Conservation (phyloP, 2,113 vertebrate genomes). For the Manacus vitellinus region DNA sequence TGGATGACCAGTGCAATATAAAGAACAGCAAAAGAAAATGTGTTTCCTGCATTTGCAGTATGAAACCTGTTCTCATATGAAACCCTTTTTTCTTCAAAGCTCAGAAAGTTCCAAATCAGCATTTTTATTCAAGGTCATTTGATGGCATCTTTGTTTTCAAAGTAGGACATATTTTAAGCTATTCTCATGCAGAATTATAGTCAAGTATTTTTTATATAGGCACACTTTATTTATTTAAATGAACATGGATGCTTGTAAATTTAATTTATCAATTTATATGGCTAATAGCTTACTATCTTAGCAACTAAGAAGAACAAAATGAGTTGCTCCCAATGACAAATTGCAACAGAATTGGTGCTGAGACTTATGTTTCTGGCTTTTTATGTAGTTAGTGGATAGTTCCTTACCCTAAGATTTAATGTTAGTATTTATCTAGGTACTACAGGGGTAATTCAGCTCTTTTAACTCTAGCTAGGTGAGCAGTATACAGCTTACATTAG, state of each 20-base stretch:
- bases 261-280: not conserved
- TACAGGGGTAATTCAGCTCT: not conserved
- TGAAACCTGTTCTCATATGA: not conserved
- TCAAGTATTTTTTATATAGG: not conserved
- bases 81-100: not conserved
- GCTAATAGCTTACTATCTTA: not conserved
- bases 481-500: not conserved
- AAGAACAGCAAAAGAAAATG: not conserved
- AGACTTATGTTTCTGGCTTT: not conserved
- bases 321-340: not conserved
- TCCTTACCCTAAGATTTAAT: not conserved
- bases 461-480: not conserved
- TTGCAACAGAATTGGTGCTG: not conserved
- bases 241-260: not conserved
- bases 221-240: not conserved
- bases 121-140: not conserved
- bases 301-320: not conserved
- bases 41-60: not conserved
- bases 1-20: not conserved
- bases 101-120: not conserved
- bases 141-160: not conserved
- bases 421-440: not conserved
- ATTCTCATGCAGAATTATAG: not conserved
- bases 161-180: not conserved
- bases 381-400: not conserved